Evolutionary conservation across 2,888 invertebrate species (phyloP).

Genomic region (Cenopis cana): DNA sequence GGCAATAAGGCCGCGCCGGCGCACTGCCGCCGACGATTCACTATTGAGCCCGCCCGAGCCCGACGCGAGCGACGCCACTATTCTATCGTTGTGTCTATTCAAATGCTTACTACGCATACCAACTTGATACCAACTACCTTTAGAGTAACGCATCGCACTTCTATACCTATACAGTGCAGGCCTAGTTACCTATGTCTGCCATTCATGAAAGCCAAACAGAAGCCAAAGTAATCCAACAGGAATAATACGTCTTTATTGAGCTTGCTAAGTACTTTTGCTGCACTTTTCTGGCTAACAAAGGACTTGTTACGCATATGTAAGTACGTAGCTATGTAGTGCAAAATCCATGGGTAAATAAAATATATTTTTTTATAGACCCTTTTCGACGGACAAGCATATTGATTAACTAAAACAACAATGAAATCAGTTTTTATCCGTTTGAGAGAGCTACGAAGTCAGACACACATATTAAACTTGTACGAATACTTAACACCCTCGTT

Average conservation of each 20-base stretch:
- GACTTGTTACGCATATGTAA: not conserved
- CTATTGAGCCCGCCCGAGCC: constrained; percentile 68
- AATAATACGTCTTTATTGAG: not conserved
- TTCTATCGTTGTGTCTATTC: constrained; percentile 68
- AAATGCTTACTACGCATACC: constrained; percentile 52
- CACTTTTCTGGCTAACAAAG: constrained; percentile 1
- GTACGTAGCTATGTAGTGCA: not conserved
- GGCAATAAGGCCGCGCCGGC: constrained; percentile 71
- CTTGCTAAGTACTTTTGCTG: not conserved
- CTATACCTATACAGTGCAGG: constrained; percentile 1
- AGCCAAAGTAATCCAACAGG: not conserved
- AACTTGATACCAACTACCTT: constrained; percentile 45
- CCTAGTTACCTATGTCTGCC: not conserved
- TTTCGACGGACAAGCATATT: too few relatives aligned
- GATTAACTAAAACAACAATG: too few relatives aligned
- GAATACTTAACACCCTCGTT: too few relatives aligned
- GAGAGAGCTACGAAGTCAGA: too few relatives aligned
- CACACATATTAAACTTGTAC: too few relatives aligned
- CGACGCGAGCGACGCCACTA: constrained; percentile 54
- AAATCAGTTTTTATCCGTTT: too few relatives aligned
- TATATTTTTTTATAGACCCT: not conserved
- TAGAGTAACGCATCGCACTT: constrained; percentile 48
- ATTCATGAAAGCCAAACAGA: constrained; percentile 10
- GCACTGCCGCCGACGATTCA: constrained; percentile 68
- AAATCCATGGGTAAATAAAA: too few relatives aligned